Conservation (phyloP, 2,113 vertebrate genomes). For the Poeciliopsis occidentalis region DNA sequence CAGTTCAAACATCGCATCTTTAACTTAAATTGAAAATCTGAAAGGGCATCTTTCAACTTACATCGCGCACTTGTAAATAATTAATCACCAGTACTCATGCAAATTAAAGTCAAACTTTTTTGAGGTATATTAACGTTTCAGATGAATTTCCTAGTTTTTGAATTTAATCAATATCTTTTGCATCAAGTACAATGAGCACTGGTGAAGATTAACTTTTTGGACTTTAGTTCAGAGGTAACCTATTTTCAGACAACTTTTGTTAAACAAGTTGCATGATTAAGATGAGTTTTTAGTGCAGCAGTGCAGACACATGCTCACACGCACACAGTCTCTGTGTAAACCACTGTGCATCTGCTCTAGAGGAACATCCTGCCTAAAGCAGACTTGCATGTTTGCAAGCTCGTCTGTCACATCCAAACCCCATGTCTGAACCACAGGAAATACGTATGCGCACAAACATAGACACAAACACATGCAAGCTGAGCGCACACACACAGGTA, state of each 20-base stretch:
- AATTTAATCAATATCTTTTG: background rate
- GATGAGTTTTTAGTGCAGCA: conserved; percentile 26
- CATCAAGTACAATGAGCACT: background rate
- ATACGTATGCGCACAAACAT: conserved; percentile 38
- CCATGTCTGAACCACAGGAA: conserved; percentile 76
- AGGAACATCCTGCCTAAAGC: conserved; percentile 65
- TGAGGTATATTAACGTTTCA: background rate
- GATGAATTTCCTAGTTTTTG: background rate
- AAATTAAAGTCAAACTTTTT: background rate
- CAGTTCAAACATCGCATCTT: no score
- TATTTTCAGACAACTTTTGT: conserved; percentile 5
- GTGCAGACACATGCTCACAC: conserved; percentile 41
- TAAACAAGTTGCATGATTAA: conserved; percentile 16
- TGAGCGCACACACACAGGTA: conserved; percentile 38
- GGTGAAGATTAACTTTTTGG: background rate
- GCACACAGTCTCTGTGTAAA: conserved; percentile 37
- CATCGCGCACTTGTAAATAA: no score
- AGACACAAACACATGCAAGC: conserved; percentile 26
- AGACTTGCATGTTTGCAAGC: conserved; percentile 54
- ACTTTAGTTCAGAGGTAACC: background rate
- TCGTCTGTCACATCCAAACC: conserved; percentile 73
- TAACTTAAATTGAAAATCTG: no score
- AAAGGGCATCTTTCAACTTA: no score
- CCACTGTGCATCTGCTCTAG: conserved; percentile 60
- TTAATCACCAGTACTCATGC: no score